A percentile compares a stretch with the other conserved stretches of the same genome.
These are phyloP conservation scores for Thymallus thymallus DNA, from an alignment of 2,113 vertebrate species.

Conservation along the genomic window DNA sequence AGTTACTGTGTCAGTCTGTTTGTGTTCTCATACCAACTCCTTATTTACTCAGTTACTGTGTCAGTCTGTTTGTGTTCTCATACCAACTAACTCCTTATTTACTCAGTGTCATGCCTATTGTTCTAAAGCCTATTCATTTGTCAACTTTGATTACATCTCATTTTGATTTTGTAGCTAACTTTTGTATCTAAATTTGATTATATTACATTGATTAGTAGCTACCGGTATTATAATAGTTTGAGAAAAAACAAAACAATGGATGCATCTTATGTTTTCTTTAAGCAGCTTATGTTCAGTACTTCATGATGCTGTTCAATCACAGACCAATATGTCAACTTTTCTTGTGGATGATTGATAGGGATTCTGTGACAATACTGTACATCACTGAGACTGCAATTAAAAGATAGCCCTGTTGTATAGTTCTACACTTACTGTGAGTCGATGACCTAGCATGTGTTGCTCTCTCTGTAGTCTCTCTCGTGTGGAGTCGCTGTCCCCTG, in stretches of 20 bases:
- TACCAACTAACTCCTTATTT: too few species aligned
- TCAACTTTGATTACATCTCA: too few species aligned
- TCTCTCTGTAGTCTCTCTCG: constrained; percentile 69
- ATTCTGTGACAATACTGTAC: constrained; percentile 68
- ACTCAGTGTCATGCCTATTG: too few species aligned
- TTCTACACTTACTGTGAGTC: constrained; percentile 52
- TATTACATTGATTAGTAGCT: constrained; percentile 42
- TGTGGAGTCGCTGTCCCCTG: constrained; percentile 69
- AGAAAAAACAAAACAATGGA: too few species aligned
- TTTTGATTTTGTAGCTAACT: neutral
- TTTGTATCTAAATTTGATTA: constrained; percentile 52
- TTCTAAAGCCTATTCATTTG: too few species aligned
- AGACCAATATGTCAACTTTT: constrained; percentile 57
- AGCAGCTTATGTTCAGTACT: too few species aligned
- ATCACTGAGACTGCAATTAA: constrained; percentile 75
- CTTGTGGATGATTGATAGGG: constrained; percentile 70
- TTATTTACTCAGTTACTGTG: too few species aligned
- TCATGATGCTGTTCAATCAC: constrained; percentile 64
- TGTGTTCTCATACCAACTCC: too few species aligned
- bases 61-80: too few species aligned
- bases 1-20: too few species aligned
- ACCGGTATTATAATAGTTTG: too few species aligned
- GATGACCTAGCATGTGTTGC: constrained; percentile 73
- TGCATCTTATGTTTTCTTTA: too few species aligned
- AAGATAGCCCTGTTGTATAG: constrained; percentile 75